A percentile compares a stretch with the other conserved stretches of the same genome.
Conservation (phyloP, 2,797 vertebrate genomes). For the Hybognathus amarus region DNA sequence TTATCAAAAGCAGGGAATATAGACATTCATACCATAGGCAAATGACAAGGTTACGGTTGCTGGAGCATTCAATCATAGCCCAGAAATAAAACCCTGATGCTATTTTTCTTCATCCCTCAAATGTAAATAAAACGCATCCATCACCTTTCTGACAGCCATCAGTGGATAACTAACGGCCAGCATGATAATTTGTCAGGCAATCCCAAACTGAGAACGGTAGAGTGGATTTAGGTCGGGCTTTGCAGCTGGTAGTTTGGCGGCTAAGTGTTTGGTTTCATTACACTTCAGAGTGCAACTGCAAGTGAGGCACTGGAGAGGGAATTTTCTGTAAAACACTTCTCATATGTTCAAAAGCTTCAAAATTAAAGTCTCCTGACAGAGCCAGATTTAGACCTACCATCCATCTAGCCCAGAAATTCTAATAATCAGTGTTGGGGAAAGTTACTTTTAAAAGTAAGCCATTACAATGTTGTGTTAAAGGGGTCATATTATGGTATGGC, state of each 20-base stretch:
- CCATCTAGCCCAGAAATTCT: not conserved
- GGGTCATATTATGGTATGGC: too few relatives aligned
- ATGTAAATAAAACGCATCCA: constrained; percentile 71
- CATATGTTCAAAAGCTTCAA: constrained; percentile 27
- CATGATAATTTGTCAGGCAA: constrained; percentile 54
- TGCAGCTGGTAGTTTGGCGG: constrained; percentile 38
- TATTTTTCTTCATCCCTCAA: constrained; percentile 69
- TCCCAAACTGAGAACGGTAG: constrained; percentile 36
- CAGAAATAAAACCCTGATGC: constrained; percentile 60
- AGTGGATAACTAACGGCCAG: constrained; percentile 60
- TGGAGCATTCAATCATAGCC: constrained; percentile 63
- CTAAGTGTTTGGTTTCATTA: constrained; percentile 53
- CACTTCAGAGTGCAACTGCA: constrained; percentile 39
- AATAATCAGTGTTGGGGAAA: not conserved
- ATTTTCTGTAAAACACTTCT: constrained; percentile 28
- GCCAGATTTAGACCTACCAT: constrained; percentile 21
- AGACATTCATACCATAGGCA: constrained; percentile 49
- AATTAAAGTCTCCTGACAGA: constrained; percentile 8
- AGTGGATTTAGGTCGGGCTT: constrained; percentile 29
- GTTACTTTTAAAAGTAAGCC: not conserved
- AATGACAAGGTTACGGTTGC: constrained; percentile 59
- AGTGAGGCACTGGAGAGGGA: constrained; percentile 42
- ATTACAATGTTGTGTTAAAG: not conserved
- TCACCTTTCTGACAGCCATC: constrained; percentile 61
- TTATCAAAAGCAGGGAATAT: constrained; percentile 51